Conservation (phyloP, 2,888 invertebrate species). For the Lasioglossum calceatum region DNA sequence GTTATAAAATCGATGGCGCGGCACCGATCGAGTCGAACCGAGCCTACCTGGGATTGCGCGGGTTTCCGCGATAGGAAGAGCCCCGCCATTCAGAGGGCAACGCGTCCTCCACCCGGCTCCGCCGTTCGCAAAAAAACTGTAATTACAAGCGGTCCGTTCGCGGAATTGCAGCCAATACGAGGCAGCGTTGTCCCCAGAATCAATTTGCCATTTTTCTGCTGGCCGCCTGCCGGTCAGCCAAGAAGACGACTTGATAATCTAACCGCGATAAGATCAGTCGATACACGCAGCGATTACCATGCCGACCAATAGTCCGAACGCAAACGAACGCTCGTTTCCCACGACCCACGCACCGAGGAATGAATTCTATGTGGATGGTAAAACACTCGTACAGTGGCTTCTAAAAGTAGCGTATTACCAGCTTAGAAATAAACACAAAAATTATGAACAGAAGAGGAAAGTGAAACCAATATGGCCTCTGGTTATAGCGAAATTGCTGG, state of each 20-base stretch:
- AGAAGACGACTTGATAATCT: conserved; percentile 60
- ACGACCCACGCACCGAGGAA: conserved; percentile 42
- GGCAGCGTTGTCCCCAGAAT: conserved; percentile 49
- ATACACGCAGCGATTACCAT: conserved; percentile 41
- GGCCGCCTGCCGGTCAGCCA: conserved; percentile 12
- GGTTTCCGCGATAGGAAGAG: conserved; percentile 19
- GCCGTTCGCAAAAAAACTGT: conserved; percentile 13
- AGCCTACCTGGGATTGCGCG: neutral
- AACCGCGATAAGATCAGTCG: conserved; percentile 53
- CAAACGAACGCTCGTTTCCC: conserved; percentile 56
- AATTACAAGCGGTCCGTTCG: conserved; percentile 35
- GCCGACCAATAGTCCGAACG: conserved; percentile 39
- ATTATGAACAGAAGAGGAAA: neutral
- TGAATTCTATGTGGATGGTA: neutral
- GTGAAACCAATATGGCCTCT: neutral
- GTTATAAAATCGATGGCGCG: conserved; percentile 13
- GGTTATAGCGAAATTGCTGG: neutral
- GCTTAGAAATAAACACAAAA: neutral
- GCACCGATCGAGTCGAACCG: conserved; percentile 4
- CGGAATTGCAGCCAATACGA: conserved; percentile 24
- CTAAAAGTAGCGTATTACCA: neutral
- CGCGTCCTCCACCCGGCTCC: neutral
- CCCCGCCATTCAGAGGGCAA: neutral
- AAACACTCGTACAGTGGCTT: neutral
- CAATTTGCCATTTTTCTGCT: conserved; percentile 51